phyloP scores from a whole-genome alignment of 2,888 invertebrate species.

The Platerodrilus igneus region DNA sequence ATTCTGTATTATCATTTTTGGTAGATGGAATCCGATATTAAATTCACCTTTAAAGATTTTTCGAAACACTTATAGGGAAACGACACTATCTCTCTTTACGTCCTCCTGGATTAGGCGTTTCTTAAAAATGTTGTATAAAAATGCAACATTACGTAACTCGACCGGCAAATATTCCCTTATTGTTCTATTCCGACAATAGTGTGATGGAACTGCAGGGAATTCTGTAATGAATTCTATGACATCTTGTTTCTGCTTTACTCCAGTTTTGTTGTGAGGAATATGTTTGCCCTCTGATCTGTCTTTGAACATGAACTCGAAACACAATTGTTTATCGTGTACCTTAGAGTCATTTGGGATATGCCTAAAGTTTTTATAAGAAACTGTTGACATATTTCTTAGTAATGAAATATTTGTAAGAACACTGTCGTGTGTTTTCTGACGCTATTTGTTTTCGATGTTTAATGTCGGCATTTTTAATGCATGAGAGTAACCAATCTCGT shows the following conservation, averaged over 20 bases:
- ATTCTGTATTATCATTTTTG: too few relatives aligned
- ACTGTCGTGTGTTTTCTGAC: neutral
- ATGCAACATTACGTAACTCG: slow-evolving; percentile 1
- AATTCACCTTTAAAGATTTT: slow-evolving; percentile 21
- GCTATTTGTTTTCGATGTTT: neutral
- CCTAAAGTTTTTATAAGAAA: slow-evolving; percentile 12
- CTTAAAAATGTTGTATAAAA: neutral
- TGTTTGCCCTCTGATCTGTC: slow-evolving; percentile 10
- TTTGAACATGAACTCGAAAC: slow-evolving; percentile 7
- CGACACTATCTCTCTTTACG: neutral
- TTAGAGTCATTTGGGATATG: slow-evolving; percentile 11
- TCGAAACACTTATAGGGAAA: slow-evolving; percentile 12
- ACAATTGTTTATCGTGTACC: slow-evolving; percentile 4
- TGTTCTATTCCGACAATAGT: slow-evolving; percentile 16
- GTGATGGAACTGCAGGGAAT: slow-evolving; percentile 18
- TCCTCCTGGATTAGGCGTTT: too few relatives aligned
- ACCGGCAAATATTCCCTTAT: slow-evolving; percentile 11
- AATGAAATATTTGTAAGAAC: neutral
- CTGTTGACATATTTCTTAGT: slow-evolving; percentile 9
- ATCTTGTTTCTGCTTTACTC: slow-evolving; percentile 12
- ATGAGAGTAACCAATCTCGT: slow-evolving; percentile 4
- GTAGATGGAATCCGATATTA: slow-evolving; percentile 25
- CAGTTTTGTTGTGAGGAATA: slow-evolving; percentile 14
- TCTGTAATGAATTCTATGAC: slow-evolving; percentile 15
- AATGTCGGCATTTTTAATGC: slow-evolving; percentile 6